phyloP scores from a whole-genome alignment of 1,140 invertebrate genomes.

The Acromyrmex heyeri region DNA sequence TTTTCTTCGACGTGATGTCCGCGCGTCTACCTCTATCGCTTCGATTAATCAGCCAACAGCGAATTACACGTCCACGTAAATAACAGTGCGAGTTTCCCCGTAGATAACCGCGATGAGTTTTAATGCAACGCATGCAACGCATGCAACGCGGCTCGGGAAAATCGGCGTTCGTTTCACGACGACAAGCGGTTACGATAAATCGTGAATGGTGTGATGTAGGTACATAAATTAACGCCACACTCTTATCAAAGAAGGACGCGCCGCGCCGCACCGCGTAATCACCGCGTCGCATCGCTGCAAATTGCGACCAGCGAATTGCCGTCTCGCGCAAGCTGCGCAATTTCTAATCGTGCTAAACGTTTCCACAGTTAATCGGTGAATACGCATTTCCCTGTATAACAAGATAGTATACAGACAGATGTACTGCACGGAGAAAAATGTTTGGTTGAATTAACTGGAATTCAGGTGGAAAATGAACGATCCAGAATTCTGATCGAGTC shows the following conservation, averaged over 20 bases:
- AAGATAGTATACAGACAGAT: too few relatives aligned
- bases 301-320: slow-evolving; percentile 34
- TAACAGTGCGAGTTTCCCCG: background rate
- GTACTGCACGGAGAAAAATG: too few relatives aligned
- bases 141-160: slow-evolving; percentile 1
- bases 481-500: too few relatives aligned
- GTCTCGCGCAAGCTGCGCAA: slow-evolving; percentile 36
- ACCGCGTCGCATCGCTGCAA: slow-evolving; percentile 27
- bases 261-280: slow-evolving; percentile 17
- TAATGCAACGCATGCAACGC: background rate
- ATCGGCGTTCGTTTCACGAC: background rate
- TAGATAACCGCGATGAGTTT: background rate
- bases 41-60: background rate
- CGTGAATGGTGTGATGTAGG: slow-evolving; percentile 1
- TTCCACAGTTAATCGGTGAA: slow-evolving; percentile 19
- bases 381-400: background rate
- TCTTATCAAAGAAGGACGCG: slow-evolving; percentile 58
- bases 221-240: slow-evolving; percentile 39
- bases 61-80: slow-evolving; percentile 8
- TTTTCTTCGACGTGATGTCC: background rate
- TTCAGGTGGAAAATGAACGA: too few relatives aligned
- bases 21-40: background rate
- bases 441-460: too few relatives aligned
- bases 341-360: slow-evolving; percentile 24
- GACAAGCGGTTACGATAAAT: slow-evolving; percentile 28